phyloP scores from a whole-genome alignment of 1,140 invertebrate species.

The Trichoplusia ni region DNA sequence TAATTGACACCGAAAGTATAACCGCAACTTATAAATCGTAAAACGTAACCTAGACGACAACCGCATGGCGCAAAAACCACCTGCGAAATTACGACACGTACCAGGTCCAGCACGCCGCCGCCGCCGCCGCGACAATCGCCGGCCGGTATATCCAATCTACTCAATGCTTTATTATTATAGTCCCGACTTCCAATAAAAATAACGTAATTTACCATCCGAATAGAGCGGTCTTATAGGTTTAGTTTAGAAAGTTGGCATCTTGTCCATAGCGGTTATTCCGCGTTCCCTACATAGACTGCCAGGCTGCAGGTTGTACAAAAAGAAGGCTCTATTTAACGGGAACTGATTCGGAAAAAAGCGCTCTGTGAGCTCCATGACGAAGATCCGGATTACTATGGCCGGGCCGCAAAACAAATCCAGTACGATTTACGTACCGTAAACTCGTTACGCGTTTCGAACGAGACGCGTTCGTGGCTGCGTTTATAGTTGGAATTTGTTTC shows the following conservation, averaged over 20 bases:
- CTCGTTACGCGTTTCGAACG: conserved; percentile 70
- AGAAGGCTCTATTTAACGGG: conserved; percentile 70
- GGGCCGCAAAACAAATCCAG: conserved; percentile 76
- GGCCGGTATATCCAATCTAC: conserved; percentile 55
- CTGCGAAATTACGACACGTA: conserved; percentile 61
- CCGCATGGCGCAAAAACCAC: conserved; percentile 43
- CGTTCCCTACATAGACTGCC: conserved; percentile 70
- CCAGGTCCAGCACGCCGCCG: too few species aligned
- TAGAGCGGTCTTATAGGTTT: conserved; percentile 72
- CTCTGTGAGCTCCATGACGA: conserved; percentile 55
- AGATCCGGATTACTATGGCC: conserved; percentile 72
- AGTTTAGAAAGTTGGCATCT: conserved; percentile 80
- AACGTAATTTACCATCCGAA: conserved; percentile 70
- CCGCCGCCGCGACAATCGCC: conserved; percentile 22
- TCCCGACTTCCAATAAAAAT: conserved; percentile 69
- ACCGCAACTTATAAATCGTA: conserved; percentile 57
- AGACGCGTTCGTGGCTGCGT: conserved; percentile 51
- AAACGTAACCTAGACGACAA: conserved; percentile 51
- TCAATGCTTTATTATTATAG: conserved; percentile 69
- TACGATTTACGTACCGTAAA: conserved; percentile 79
- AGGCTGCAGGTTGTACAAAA: conserved; percentile 64
- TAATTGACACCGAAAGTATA: conserved; percentile 70
- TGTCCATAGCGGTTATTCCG: conserved; percentile 75
- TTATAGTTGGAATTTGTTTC: conserved; percentile 50
- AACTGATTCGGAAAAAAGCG: conserved; percentile 66